phyloP scores from a whole-genome alignment of 2,113 vertebrate species.

The Hiodon alosoides region DNA sequence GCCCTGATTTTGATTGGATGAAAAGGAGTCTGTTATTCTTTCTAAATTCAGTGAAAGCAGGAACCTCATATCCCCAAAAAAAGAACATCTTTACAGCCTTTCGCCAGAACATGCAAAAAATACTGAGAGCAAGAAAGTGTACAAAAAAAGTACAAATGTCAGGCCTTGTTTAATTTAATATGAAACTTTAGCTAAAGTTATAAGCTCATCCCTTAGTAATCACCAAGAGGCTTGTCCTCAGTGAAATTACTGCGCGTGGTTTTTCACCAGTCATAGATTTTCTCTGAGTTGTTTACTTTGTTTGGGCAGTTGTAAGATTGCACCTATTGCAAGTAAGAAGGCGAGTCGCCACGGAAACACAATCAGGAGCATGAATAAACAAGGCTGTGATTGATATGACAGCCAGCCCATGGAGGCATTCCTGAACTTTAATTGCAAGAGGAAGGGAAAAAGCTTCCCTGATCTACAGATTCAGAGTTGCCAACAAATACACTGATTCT shows the following conservation, averaged over 20 bases:
- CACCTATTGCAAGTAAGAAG: constrained; percentile 13
- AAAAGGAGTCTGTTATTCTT: constrained; percentile 24
- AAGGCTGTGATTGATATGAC: constrained; percentile 50
- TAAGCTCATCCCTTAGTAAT: background rate
- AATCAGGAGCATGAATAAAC: constrained; percentile 47
- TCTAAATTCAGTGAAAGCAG: constrained; percentile 25
- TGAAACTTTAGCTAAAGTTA: background rate
- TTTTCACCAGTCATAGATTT: constrained; percentile 5
- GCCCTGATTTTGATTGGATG: constrained; percentile 22
- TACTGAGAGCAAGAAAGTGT: background rate
- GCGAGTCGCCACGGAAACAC: constrained; percentile 33
- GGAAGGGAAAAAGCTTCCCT: constrained; percentile 38
- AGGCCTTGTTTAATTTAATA: background rate
- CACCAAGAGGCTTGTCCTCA: background rate
- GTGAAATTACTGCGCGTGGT: background rate
- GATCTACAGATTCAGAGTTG: constrained; percentile 30
- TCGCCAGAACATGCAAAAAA: background rate
- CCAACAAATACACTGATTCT: constrained; percentile 24
- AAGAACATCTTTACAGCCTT: constrained; percentile 16
- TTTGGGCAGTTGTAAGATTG: constrained; percentile 2
- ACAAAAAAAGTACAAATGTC: constrained; percentile 10
- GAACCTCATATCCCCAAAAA: constrained; percentile 17
- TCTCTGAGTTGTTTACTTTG: constrained; percentile 17
- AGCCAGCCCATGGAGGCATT: constrained; percentile 36
- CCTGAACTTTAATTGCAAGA: constrained; percentile 39